Evolutionary conservation across 2,113 vertebrate species (phyloP).

Genomic region (Bos javanicus): DNA sequence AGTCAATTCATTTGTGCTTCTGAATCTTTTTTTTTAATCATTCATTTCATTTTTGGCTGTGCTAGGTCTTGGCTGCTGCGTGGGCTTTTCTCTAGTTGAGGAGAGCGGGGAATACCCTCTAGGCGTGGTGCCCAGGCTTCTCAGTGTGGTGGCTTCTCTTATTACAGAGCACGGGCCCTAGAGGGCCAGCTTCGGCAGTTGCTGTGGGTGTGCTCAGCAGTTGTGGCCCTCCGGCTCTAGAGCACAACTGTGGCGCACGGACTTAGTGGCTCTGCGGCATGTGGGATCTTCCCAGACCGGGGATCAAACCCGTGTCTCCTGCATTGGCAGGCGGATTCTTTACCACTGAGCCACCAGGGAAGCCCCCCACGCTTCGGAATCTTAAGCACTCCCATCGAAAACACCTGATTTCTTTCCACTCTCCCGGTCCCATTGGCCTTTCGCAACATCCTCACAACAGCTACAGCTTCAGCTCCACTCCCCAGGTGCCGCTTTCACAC

Average conservation of each 20-base stretch:
- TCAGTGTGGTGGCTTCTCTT: background rate
- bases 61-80: background rate
- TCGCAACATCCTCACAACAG: background rate
- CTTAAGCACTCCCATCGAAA: background rate
- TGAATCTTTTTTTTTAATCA: background rate
- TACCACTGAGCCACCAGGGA: background rate
- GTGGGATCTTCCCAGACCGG: background rate
- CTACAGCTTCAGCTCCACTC: background rate
- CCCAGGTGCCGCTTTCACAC: background rate
- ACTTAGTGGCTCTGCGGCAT: background rate
- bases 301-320: background rate
- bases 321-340: background rate
- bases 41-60: background rate
- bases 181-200: rapidly evolving
- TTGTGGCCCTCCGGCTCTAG: background rate
- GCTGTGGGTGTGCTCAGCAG: background rate
- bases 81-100: background rate
- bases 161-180: background rate
- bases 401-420: background rate
- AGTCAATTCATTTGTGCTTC: background rate
- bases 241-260: rapidly evolving
- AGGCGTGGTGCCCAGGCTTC: background rate
- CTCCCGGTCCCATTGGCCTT: background rate
- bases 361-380: background rate
- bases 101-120: background rate